Base-by-base conservation (phyloP, 2,888 invertebrate genomes). In the Eupeodes luniger region DNA sequence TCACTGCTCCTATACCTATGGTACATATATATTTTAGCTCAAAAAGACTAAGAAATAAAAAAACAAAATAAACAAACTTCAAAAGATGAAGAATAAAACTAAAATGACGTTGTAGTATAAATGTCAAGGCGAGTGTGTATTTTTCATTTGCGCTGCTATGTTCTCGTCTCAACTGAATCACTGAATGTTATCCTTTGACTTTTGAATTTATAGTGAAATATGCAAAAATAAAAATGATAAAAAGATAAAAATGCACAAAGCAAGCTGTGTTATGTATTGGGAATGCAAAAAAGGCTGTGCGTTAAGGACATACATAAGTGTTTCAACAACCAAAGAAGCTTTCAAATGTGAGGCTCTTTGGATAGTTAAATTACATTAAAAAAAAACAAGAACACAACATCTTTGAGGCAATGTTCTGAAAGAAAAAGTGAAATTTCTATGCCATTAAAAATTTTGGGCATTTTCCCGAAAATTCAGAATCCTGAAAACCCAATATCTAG, bases 101-200 rank as follows among this genome's bases (percentile, higher is more conserved):
- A 27, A 27, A 27, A 27, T 27, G 27, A 27, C 27, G 27, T 27
- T 62, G 34, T 78, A 75, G 62, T 75, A 16, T 82, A 47, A 85
- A 75, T 75, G 79, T 82, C 82, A 79, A 82, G 79, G 79, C 72
- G 14, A 75, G 69, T 34, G 40, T 40, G 9, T 9, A 62, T 74
- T 61, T 75, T 75, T 40, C 36, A 19, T 16, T 51, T 47, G 74
- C 36, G 27, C 14, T 36, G 12, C 11, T 49, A 16, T n/a, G 27
- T n/a, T 40, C 40, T 40, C 40, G 55, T 40, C 12, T 7, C 9
- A 12, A 49, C 49, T 12, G 27, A 47, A 12, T 4, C 10, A 59
- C 57, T 34, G 6, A 64, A 66, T 70, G 70, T 76, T 76, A 70
- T 86, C 86, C 79, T 83, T 79, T 86, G 86, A 70, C 86, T 79